Evolutionary conservation across 2,888 invertebrate species (phyloP).

Genomic region (Colostygia pectinataria): DNA sequence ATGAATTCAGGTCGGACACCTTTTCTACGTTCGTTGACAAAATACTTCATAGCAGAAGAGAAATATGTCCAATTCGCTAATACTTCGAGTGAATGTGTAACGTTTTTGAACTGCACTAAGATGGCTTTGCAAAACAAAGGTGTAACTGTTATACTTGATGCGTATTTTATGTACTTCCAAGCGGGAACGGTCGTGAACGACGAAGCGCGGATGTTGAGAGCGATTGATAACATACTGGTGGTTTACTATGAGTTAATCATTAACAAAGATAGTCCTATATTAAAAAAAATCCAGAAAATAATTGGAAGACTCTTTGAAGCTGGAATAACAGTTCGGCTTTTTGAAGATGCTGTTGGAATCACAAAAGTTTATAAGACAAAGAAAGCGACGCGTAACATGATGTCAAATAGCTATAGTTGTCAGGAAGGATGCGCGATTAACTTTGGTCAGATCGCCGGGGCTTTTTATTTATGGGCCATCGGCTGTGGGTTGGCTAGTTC

Average conservation of each 20-base stretch:
- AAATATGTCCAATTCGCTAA: slow-evolving; percentile 50
- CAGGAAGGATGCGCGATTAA: slow-evolving; percentile 59
- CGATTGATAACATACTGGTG: slow-evolving; percentile 52
- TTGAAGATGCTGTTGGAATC: slow-evolving; percentile 57
- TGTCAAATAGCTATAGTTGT: slow-evolving; percentile 61
- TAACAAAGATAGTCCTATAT: slow-evolving; percentile 47
- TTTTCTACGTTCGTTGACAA: slow-evolving; percentile 45
- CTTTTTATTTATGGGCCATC: slow-evolving; percentile 55
- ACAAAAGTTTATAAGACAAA: slow-evolving; percentile 49
- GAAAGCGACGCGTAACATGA: slow-evolving; percentile 48
- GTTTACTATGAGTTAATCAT: slow-evolving; percentile 66
- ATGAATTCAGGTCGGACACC: slow-evolving; percentile 50
- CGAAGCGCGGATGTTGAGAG: slow-evolving; percentile 56
- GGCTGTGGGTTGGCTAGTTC: slow-evolving; percentile 52
- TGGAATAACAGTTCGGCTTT: slow-evolving; percentile 61
- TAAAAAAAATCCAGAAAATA: slow-evolving; percentile 42
- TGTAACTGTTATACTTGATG: slow-evolving; percentile 52
- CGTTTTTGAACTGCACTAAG: slow-evolving; percentile 49
- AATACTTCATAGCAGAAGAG: slow-evolving; percentile 53
- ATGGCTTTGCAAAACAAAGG: slow-evolving; percentile 49
- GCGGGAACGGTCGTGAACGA: slow-evolving; percentile 50
- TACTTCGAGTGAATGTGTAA: slow-evolving; percentile 48
- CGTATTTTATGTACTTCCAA: slow-evolving; percentile 52
- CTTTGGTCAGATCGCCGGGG: slow-evolving; percentile 52
- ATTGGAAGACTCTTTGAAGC: slow-evolving; percentile 56